Evolutionary conservation across 2,797 vertebrate genomes (phyloP).

Genomic region (Aeoliscus strigatus): DNA sequence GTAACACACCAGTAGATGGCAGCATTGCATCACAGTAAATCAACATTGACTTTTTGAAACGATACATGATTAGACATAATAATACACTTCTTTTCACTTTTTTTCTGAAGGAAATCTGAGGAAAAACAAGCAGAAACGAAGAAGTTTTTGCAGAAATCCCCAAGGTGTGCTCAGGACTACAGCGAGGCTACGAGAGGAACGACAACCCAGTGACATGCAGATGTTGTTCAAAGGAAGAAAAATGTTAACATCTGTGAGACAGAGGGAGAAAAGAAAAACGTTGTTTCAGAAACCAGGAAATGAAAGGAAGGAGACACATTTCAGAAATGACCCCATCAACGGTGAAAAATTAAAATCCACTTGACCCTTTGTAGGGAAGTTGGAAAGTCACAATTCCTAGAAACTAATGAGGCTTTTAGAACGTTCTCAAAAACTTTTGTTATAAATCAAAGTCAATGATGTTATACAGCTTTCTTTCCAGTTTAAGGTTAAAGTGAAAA

Average conservation of each 20-base stretch:
- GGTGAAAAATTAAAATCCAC: no score
- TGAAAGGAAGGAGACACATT: constrained; percentile 34
- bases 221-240: constrained; percentile 34
- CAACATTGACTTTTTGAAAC: no score
- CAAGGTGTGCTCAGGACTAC: constrained; percentile 24
- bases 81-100: no score
- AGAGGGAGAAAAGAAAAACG: constrained; percentile 18
- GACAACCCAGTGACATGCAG: constrained; percentile 72
- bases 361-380: no score
- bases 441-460: no score
- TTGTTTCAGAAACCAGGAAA: constrained; percentile 27
- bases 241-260: constrained; percentile 33
- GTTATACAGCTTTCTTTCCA: no score
- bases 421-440: no score
- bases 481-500: no score
- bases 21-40: constrained; percentile 18
- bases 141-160: constrained; percentile 18
- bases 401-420: no score
- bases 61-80: no score
- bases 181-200: constrained; percentile 38
- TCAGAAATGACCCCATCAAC: constrained; percentile 20
- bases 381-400: no score
- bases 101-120: no score
- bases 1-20: constrained; percentile 56
- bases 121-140: neutral